Conservation (phyloP, 2,888 invertebrate genomes). For the Zhuqinia jingwanae region DNA sequence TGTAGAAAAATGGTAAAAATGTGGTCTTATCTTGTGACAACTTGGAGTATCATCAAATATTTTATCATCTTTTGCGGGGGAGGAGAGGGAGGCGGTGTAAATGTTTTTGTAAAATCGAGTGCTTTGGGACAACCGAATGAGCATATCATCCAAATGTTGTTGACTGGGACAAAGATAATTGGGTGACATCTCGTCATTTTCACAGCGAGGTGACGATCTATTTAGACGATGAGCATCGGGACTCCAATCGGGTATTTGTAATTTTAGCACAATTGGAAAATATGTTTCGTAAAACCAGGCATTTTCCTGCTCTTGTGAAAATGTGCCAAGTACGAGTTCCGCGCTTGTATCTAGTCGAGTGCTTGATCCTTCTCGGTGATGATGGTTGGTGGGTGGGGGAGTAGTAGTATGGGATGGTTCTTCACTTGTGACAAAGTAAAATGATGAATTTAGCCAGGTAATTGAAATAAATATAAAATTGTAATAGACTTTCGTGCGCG, state of each 20-base stretch:
- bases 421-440: background rate
- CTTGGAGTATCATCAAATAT: conserved; percentile 32
- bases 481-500: no score
- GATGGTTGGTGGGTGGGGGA: background rate
- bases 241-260: conserved; percentile 41
- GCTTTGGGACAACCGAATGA: conserved; percentile 6
- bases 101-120: conserved; percentile 60
- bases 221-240: conserved; percentile 24
- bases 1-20: conserved; percentile 52
- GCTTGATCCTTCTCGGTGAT: background rate
- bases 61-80: background rate
- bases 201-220: conserved; percentile 28
- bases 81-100: background rate
- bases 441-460: background rate
- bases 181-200: conserved; percentile 16
- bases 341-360: conserved; percentile 55
- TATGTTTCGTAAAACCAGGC: conserved; percentile 56
- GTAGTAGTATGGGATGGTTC: background rate
- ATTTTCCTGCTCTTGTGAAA: conserved; percentile 43
- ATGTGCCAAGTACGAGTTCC: conserved; percentile 54
- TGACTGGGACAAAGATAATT: conserved; percentile 50
- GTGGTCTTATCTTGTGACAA: conserved; percentile 30
- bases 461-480: no score
- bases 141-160: conserved; percentile 22
- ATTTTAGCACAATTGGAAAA: conserved; percentile 44